phyloP scores from a whole-genome alignment of 2,888 invertebrate species.

The Meiosimyza decipiens region DNA sequence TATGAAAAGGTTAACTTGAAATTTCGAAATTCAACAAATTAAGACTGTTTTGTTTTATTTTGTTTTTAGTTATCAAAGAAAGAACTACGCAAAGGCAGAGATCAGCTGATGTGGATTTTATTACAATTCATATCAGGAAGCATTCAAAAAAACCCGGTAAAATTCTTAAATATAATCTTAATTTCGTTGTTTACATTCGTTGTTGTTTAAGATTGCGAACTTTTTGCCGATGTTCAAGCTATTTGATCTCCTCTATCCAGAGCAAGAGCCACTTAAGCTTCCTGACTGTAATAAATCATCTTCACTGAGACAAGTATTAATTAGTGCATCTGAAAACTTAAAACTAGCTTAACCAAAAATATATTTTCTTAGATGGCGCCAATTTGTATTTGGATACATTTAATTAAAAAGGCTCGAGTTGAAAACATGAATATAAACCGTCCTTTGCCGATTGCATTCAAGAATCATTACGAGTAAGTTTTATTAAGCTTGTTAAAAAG shows the following conservation, averaged over 20 bases:
- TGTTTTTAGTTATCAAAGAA: constrained; percentile 74
- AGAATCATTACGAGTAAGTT: constrained; percentile 81
- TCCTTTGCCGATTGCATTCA: constrained; percentile 83
- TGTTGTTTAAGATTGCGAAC: constrained; percentile 74
- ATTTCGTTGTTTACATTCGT: constrained; percentile 18
- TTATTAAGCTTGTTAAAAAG: constrained; percentile 31
- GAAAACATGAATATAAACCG: constrained; percentile 83
- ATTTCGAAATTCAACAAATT: too few species aligned
- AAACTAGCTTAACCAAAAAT: constrained; percentile 1
- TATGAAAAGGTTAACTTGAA: constrained; percentile 76
- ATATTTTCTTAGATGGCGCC: constrained; percentile 77
- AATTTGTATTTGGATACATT: constrained; percentile 96
- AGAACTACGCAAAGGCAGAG: constrained; percentile 89
- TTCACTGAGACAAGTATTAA: constrained; percentile 64
- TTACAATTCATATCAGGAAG: constrained; percentile 97
- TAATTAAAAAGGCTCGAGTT: constrained; percentile 91
- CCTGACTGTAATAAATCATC: constrained; percentile 89
- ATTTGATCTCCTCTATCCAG: constrained; percentile 92
- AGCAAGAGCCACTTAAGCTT: constrained; percentile 87
- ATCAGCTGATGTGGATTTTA: constrained; percentile 99
- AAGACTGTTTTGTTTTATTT: constrained; percentile 15
- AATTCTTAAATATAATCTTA: constrained; percentile 42
- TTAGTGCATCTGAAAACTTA: neutral
- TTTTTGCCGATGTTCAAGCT: constrained; percentile 90
- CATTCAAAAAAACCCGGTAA: constrained; percentile 90